Evolutionary conservation across 2,797 vertebrate species (phyloP), one percentile per base, ranked within the genome.

Genomic region (Rhinella marina): DNA sequence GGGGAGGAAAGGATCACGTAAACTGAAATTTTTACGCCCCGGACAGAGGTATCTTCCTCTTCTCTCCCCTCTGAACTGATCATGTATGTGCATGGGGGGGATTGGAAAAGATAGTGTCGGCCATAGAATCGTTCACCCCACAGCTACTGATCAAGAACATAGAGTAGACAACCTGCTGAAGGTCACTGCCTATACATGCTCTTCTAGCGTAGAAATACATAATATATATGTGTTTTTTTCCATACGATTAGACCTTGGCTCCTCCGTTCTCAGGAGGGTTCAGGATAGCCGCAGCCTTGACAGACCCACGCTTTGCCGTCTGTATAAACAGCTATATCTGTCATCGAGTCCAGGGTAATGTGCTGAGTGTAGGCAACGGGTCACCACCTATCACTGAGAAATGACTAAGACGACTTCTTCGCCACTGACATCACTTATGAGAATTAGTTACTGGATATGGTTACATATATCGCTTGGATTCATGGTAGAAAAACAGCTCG

Each of bases 401-500:
- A 41, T 64, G 72, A 76, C 59, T 87, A 82, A 87, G 16, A 7
- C 8, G 21, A 29, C 29, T 54, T 59, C 54, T 70, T 19, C 66
- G 59, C 29, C 87, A 23, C 75, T 78, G 21, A 70, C 61, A 77
- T 87, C 70, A 87, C 41, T 59, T 32, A 27, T 59, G 76, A 57
- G 16, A 68, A 68, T 66, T 66, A 83, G 59, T 50, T 27, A 12
- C 61, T 48, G 78, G 50, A 25, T 61, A 19, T 52, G 19, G 52
- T 79, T 48, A 78, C 50, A 80, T 6, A 25, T 27, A 48, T n/a
- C 14, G 7, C 76, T 48, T 21, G 59, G 48, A 64, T 66, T 21
- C 56, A 10, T 29, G 0, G 9, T 70, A 73, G 68, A 25, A 29
- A 84, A 72, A 73, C 17, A 50, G 52, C 66, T 59, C 32, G 9